A percentile compares a stretch with the other conserved stretches of the same genome.
phyloP scores from a whole-genome alignment of 2,888 invertebrate genomes.

The Patella caerulea region DNA sequence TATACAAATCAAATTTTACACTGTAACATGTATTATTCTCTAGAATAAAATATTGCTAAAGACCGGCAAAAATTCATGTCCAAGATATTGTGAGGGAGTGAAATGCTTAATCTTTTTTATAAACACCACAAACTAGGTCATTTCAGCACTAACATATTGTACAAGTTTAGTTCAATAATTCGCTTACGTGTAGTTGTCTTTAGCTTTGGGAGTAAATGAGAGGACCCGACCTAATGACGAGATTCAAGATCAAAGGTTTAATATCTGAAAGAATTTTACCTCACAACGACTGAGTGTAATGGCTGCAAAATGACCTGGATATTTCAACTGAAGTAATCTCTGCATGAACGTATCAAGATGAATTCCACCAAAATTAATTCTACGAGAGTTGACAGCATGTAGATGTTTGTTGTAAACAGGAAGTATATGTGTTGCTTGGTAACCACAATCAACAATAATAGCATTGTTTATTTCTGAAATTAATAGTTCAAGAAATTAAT shows the following conservation, averaged over 20 bases:
- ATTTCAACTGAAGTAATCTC: conserved; percentile 90
- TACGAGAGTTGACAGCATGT: conserved; percentile 80
- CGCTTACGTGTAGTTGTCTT: too few relatives aligned
- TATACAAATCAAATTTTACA: background rate
- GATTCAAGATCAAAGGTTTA: too few relatives aligned
- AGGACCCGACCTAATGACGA: too few relatives aligned
- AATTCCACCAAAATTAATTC: conserved; percentile 90
- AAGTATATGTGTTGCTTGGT: conserved; percentile 89
- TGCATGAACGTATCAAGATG: conserved; percentile 89
- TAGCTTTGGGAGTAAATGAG: too few relatives aligned
- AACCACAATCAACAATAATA: conserved; percentile 87
- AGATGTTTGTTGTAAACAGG: conserved; percentile 81
- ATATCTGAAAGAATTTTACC: conserved; percentile 65
- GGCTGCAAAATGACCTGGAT: conserved; percentile 90
- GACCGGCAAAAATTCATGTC: too few relatives aligned
- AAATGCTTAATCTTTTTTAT: too few relatives aligned
- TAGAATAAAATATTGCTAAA: too few relatives aligned
- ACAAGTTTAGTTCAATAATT: too few relatives aligned
- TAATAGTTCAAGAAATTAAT: background rate
- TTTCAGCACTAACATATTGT: too few relatives aligned
- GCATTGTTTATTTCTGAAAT: conserved; percentile 73
- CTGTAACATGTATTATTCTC: too few relatives aligned
- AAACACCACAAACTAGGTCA: too few relatives aligned
- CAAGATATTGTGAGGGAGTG: too few relatives aligned
- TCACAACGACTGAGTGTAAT: conserved; percentile 90